Evolutionary conservation across 2,888 invertebrate species (phyloP).

Genomic region (Limnephilus lunatus): DNA sequence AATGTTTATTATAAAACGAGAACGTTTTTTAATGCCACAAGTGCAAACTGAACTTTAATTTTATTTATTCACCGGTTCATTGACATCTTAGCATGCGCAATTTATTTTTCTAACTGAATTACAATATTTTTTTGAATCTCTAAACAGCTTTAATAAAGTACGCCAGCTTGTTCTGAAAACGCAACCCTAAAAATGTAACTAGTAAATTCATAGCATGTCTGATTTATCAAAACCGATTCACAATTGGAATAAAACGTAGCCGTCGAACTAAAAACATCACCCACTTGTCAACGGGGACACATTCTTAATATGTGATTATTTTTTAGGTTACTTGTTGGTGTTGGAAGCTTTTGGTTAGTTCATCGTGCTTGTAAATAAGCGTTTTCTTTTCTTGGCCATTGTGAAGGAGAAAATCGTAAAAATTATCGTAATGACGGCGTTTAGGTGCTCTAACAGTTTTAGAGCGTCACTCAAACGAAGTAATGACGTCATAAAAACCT

Average conservation of each 20-base stretch:
- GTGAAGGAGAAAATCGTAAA: conserved; percentile 51
- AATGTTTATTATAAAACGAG: background rate
- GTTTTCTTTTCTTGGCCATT: background rate
- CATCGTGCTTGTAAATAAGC: background rate
- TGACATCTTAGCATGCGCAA: background rate
- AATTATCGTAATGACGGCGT: conserved; percentile 51
- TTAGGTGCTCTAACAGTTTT: conserved; percentile 42
- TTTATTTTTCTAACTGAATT: background rate
- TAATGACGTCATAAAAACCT: conserved; percentile 52
- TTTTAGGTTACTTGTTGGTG: background rate
- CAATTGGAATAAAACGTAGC: background rate
- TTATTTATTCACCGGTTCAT: background rate
- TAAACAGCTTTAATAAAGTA: background rate
- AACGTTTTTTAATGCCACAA: background rate
- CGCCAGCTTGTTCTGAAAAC: background rate
- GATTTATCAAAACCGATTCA: conserved; percentile 7
- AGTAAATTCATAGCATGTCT: conserved; percentile 20
- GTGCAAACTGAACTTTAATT: background rate
- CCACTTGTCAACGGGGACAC: background rate
- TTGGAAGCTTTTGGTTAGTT: background rate
- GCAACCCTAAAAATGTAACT: background rate
- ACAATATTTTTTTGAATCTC: background rate
- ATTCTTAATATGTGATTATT: background rate
- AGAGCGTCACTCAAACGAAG: conserved; percentile 42
- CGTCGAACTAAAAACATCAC: background rate